These are phyloP conservation scores for Scaptomyza reducta DNA, from an alignment of 2,888 invertebrate genomes.

Conservation along the genomic window DNA sequence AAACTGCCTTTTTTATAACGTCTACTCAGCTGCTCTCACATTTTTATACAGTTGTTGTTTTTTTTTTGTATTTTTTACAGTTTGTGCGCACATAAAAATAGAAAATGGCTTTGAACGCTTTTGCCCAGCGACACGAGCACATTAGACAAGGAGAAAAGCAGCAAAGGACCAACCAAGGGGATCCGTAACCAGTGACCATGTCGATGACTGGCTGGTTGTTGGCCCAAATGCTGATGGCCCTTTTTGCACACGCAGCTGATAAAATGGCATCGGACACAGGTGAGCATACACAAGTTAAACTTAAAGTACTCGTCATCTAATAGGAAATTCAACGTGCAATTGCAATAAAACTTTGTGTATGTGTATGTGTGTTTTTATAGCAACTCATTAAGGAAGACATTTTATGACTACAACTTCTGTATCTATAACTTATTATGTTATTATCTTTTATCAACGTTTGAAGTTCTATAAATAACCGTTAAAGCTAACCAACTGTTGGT, in stretches of 20 bases:
- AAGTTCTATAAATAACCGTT: constrained; percentile 21
- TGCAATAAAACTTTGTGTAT: constrained; percentile 16
- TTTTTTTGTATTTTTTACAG: constrained; percentile 59
- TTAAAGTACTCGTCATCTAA: constrained; percentile 16
- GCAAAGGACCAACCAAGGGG: constrained; percentile 22
- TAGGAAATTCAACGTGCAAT: constrained; percentile 16
- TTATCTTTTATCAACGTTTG: constrained; percentile 27
- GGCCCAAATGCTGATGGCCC: constrained; percentile 68
- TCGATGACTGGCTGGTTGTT: constrained; percentile 42
- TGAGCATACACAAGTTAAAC: constrained; percentile 27
- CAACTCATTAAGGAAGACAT: not conserved
- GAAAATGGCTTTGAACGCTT: constrained; percentile 72
- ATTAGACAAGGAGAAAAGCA: constrained; percentile 53
- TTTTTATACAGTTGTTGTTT: constrained; percentile 22
- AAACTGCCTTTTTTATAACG: constrained; percentile 74
- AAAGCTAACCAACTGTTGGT: constrained; percentile 18
- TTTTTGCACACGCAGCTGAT: constrained; percentile 55
- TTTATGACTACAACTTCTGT: too few species aligned
- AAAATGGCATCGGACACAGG: constrained; percentile 45
- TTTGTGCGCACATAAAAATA: constrained; percentile 77
- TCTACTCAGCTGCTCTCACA: constrained; percentile 51
- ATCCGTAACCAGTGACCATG: constrained; percentile 44
- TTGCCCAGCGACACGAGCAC: constrained; percentile 62
- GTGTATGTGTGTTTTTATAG: not conserved
- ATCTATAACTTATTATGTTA: not conserved